phyloP scores from a whole-genome alignment of 2,888 invertebrate genomes.

The Arctia plantaginis region DNA sequence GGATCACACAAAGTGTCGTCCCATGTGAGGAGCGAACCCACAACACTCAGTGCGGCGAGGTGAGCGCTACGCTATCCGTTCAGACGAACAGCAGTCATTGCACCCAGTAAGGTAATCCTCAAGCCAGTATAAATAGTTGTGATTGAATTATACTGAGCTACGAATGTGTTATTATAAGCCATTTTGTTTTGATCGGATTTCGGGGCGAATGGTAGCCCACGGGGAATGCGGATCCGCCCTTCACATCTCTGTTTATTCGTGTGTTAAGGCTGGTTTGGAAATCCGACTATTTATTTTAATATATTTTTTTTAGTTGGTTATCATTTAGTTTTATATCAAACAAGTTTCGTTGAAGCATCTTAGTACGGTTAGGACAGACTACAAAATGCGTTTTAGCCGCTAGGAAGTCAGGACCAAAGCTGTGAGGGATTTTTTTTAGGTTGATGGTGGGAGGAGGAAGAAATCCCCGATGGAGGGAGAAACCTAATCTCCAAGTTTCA shows the following conservation, averaged over 20 bases:
- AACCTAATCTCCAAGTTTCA: too few species aligned
- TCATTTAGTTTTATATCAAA: background rate
- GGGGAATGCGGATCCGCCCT: conserved; percentile 1
- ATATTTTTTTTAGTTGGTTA: background rate
- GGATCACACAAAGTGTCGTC: too few species aligned
- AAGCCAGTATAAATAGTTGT: background rate
- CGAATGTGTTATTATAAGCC: conserved; percentile 10
- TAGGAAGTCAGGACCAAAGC: background rate
- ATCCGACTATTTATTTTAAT: background rate
- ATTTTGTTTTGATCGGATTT: conserved; percentile 19
- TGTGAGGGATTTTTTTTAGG: background rate
- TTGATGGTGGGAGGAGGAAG: too few species aligned
- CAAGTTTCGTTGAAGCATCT: background rate
- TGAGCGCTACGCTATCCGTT: too few species aligned
- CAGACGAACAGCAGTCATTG: too few species aligned
- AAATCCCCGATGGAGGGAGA: too few species aligned
- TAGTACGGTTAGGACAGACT: background rate
- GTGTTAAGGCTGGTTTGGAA: background rate
- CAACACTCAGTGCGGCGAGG: too few species aligned
- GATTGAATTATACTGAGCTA: background rate
- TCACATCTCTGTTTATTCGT: background rate
- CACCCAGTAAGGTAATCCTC: background rate
- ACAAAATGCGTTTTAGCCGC: background rate
- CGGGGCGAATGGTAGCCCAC: background rate
- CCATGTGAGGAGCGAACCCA: too few species aligned